Evolutionary conservation across 2,888 invertebrate genomes (phyloP).

Genomic region (Ethmia dodecea): DNA sequence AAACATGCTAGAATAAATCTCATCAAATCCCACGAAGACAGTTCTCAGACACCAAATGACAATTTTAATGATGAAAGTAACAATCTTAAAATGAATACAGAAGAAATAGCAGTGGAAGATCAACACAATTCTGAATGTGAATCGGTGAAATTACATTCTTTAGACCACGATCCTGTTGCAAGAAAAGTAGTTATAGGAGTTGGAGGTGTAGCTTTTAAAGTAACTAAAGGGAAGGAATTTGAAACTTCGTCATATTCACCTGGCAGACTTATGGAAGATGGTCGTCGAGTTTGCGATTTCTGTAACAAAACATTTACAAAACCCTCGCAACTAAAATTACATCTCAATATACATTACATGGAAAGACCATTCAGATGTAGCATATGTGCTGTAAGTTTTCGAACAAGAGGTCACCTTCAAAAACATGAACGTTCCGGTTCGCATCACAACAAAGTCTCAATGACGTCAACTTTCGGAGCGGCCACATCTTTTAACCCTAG

Average conservation of each 20-base stretch:
- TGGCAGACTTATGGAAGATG: conserved; percentile 82
- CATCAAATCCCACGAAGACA: conserved; percentile 57
- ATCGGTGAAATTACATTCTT: conserved; percentile 41
- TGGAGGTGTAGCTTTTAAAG: conserved; percentile 79
- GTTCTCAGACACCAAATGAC: conserved; percentile 42
- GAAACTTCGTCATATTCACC: conserved; percentile 64
- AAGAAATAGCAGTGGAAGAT: conserved; percentile 48
- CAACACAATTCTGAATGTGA: conserved; percentile 45
- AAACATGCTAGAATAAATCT: conserved; percentile 77
- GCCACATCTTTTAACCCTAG: conserved; percentile 94
- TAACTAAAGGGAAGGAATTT: conserved; percentile 73
- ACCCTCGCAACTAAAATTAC: conserved; percentile 91
- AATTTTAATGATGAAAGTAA: conserved; percentile 42
- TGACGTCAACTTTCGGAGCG: conserved; percentile 90
- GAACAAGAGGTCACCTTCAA: conserved; percentile 93
- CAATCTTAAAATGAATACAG: conserved; percentile 35
- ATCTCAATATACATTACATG: conserved; percentile 97
- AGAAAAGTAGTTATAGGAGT: conserved; percentile 80
- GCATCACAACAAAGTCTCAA: conserved; percentile 94
- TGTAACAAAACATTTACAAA: conserved; percentile 96
- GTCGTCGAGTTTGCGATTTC: conserved; percentile 87
- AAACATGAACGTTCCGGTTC: conserved; percentile 95
- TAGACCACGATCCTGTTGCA: conserved; percentile 69
- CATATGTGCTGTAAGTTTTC: conserved; percentile 93
- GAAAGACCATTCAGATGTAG: conserved; percentile 95